Base-by-base conservation (phyloP, 1,140 invertebrate species). In the Drosophila kohkoa region DNA sequence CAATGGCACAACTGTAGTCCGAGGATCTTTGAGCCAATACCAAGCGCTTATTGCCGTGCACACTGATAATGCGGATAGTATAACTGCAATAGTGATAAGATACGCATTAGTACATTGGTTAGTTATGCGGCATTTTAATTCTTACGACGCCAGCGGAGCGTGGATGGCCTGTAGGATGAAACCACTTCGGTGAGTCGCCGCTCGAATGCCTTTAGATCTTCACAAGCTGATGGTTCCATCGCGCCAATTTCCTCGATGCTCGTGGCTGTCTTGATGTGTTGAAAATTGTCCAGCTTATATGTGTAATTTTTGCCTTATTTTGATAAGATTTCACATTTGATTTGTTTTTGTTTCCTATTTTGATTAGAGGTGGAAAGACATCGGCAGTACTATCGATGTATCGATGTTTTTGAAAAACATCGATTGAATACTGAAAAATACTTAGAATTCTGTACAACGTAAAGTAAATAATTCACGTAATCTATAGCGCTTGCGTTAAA, bases 111-210 rank as follows among this genome's bases (percentile, higher is more conserved):
- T 28, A 38, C 10, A 7, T 13, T 16, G 11, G 13, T 13, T 8
- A 13, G 30, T 20, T 52, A 54, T 8, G 51, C 28, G 30, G 13
- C 16, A 15, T 35, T 46, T 10, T 38, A 1, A 51, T 25, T 93
- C 94, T 94, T 95, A 98, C 97, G 96, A 95, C 98, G 95, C 98
- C 98, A 99, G 94, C 98, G 94, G 75, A 96, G 95, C 62, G 98
- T 98, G 54, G 97, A 95, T 55, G 98, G 98, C 90, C 98, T 97
- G 70, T 99, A 94, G 92, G 97, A 97, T 77, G 96, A 95, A 92
- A 99, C 98, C n/a, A 99, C 98, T 95, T 99, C 98, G 5, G 98
- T 99, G 2, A 99, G 93, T 63, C 98, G 94, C 70, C 98, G 95
- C 92, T 99, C 98, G 93, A 99, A 99, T 35, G 98, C 98, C 93